These are phyloP conservation scores for Taenioides sp. DNA, from an alignment of 2,797 vertebrate species.

Conservation along the genomic window DNA sequence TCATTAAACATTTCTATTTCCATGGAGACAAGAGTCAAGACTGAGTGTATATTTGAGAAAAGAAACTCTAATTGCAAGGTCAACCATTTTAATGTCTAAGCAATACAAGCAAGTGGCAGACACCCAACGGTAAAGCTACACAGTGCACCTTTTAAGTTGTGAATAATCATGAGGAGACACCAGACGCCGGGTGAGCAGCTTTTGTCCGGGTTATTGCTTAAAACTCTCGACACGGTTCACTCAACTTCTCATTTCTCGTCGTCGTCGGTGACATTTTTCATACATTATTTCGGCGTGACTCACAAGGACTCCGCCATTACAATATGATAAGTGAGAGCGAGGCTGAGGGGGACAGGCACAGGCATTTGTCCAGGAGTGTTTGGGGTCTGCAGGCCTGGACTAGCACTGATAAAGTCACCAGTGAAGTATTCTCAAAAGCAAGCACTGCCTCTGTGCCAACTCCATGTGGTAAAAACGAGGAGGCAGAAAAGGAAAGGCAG, in stretches of 20 bases:
- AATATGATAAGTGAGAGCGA: conserved; percentile 43
- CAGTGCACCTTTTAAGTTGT: background rate
- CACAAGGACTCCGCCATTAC: conserved; percentile 43
- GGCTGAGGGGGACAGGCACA: conserved; percentile 13
- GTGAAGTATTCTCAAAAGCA: conserved; percentile 42
- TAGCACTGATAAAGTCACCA: conserved; percentile 66
- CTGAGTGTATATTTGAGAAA: too few species aligned
- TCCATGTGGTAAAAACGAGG: conserved; percentile 20
- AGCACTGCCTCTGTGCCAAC: conserved; percentile 21
- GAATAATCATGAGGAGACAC: conserved; percentile 1
- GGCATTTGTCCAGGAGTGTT: conserved; percentile 37
- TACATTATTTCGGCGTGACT: conserved; percentile 27
- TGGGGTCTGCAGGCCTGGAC: conserved; percentile 49
- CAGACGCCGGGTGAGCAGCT: background rate
- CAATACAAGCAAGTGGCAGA: too few species aligned
- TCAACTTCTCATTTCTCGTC: conserved; percentile 12
- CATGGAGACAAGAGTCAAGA: too few species aligned
- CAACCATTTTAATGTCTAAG: too few species aligned
- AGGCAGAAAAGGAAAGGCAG: conserved; percentile 16
- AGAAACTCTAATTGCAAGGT: too few species aligned
- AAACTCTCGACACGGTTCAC: conserved; percentile 20
- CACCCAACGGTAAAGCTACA: too few species aligned
- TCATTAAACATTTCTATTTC: too few species aligned
- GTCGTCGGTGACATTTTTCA: conserved; percentile 27
- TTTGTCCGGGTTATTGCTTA: conserved; percentile 10